phyloP scores from a whole-genome alignment of 2,797 vertebrate genomes.

The Hozukius guyotensis region DNA sequence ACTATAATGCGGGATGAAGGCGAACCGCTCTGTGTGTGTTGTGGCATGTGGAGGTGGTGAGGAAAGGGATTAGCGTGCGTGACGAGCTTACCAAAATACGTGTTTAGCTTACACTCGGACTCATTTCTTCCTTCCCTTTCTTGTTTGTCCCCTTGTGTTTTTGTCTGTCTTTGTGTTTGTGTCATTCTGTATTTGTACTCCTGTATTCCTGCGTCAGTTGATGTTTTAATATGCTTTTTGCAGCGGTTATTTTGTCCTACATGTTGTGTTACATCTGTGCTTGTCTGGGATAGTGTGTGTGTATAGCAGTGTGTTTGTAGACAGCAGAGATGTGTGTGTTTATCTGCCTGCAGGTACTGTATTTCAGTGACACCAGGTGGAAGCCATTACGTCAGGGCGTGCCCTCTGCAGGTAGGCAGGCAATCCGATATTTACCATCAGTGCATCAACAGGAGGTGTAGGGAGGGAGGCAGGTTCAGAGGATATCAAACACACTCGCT shows the following conservation, averaged over 20 bases:
- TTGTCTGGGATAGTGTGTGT: neutral
- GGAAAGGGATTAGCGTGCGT: slow-evolving; percentile 50
- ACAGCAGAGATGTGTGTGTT: neutral
- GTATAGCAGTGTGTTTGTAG: neutral
- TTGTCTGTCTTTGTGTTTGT: slow-evolving; percentile 9
- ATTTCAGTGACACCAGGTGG: slow-evolving; percentile 22
- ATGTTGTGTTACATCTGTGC: slow-evolving; percentile 10
- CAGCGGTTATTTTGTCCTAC: slow-evolving; percentile 8
- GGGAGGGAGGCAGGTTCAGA: neutral
- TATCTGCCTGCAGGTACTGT: slow-evolving; percentile 24
- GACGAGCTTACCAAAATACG: slow-evolving; percentile 20
- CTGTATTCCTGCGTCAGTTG: neutral
- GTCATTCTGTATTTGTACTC: slow-evolving; percentile 4
- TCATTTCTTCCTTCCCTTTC: slow-evolving; percentile 17
- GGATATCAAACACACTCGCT: slow-evolving; percentile 24
- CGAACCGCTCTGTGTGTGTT: slow-evolving; percentile 1
- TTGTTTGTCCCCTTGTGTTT: slow-evolving; percentile 28
- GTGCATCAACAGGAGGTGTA: slow-evolving; percentile 26
- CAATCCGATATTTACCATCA: slow-evolving; percentile 30
- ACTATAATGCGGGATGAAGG: neutral
- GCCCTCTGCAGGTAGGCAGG: slow-evolving; percentile 22
- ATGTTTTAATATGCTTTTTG: slow-evolving; percentile 7
- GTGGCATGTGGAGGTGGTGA: slow-evolving; percentile 30
- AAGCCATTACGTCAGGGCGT: slow-evolving; percentile 1
- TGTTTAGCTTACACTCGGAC: slow-evolving; percentile 24